Evolutionary conservation across 2,888 invertebrate genomes (phyloP), one percentile per base, ranked within the genome.

Genomic region (Allygus modestus): DNA sequence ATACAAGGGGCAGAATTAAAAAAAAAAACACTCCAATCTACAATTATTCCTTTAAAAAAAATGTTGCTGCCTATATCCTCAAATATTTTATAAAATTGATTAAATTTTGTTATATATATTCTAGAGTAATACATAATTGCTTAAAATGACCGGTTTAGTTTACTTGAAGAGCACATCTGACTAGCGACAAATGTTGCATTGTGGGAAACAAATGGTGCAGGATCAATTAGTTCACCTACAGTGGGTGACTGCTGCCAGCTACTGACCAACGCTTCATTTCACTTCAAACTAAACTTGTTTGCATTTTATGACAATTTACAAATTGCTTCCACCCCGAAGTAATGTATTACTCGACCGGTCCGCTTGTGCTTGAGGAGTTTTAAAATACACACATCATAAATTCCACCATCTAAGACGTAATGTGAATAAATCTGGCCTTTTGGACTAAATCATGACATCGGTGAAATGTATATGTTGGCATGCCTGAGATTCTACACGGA

Each of bases 231-330:
- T 79, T n/a, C 15, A 37, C 12, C 11, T 26, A 33, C 77, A 26
- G 77, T 77, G 77, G 77, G 77, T 54, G 77, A 26, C 26, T 11
- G 28, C 33, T 28, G 17, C 43, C 73, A 33, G 31, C 0, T 17
- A 20, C 79, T 46, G 26, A 79, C 79, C 33, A 7, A 33, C n/a
- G 58, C 54, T 79, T 79, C 79, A 58, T 79, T 79, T 79, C 79
- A 79, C 20, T 58, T 23, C 79, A 20, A 79, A 51, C 79, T 79
- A 54, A 54, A 79, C 58, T 79, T 79, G 79, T 79, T 58, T 79
- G 79, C 58, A 37, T 79, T 77, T 79, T 79, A 79, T 79, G 79
- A 79, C 79, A 79, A 79, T 79, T 58, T 79, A 79, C 79, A 79
- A 79, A 79, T 79, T 79, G 79, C 79, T 79, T 58, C 33, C 28